Evolutionary conservation across 2,797 vertebrate genomes (phyloP).

Genomic region (Masticophis lateralis): DNA sequence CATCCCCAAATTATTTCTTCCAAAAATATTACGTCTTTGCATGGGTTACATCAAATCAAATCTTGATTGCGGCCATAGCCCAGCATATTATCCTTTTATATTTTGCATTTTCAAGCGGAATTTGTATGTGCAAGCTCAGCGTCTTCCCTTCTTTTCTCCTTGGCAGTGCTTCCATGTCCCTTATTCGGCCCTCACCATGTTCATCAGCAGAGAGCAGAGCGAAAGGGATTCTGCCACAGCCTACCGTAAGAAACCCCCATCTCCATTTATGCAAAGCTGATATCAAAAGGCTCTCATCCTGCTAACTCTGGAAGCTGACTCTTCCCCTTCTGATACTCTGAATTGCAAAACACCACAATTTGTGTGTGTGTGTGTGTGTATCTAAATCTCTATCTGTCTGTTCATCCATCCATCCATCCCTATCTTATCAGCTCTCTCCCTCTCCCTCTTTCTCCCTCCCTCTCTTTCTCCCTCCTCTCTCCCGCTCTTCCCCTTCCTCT

Average conservation of each 20-base stretch:
- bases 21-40: neutral
- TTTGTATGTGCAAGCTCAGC: neutral
- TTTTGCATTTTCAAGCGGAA: neutral
- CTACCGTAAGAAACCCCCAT: constrained; percentile 79
- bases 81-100: neutral
- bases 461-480: too few species aligned
- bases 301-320: neutral
- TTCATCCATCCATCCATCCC: too few species aligned
- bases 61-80: neutral
- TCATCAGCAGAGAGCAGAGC: constrained; percentile 91
- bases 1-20: neutral
- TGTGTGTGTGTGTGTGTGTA: neutral
- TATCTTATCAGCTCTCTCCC: too few species aligned
- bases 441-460: too few species aligned
- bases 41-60: neutral
- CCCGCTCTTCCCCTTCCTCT: accelerated
- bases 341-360: neutral
- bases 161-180: constrained; percentile 94
- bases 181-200: constrained; percentile 96
- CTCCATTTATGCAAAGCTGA: neutral
- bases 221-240: constrained; percentile 94
- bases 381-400: neutral
- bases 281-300: neutral
- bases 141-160: neutral
- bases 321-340: neutral